Evolutionary conservation across 1,140 invertebrate genomes (phyloP), one percentile per base, ranked within the genome.

Genomic region (Solen grandis): DNA sequence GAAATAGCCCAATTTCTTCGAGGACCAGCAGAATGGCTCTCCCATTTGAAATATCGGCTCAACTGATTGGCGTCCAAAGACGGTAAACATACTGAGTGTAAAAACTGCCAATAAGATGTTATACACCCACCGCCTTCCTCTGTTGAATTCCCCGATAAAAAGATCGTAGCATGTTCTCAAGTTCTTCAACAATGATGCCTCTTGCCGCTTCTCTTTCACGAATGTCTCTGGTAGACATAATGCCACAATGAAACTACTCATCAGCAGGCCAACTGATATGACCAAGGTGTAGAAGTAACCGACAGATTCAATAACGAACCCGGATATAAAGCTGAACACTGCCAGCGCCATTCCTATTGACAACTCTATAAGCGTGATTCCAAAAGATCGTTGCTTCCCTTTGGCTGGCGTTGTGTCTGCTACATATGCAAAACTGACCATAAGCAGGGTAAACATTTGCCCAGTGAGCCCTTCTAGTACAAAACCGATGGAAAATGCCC

Each of bases 311-410:
- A 78, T 78, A 54, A 78, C 59, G 35, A 59, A 78, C n/a, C 75
- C 75, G 14, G 75, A 66, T 14, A 65, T 55, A 46, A 78, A 78
- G 38, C 75, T 78, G 22, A 78, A 57, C 14, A 55, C n/a, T 0
- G 63, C 36, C 5, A 69, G 10, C 10, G 63, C 63, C 13, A 78
- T 29, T 13, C 75, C 75, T 5, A 78, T 69, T 19, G 75, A 65
- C 29, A 78, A 31, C 60, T 78, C 75, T 41, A 78, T 57, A 36
- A 78, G 19, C 38, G 75, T 78, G 55, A 78, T 78, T 22, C 75
- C 75, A 29, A 78, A 69, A 38, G 75, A 36, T 38, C 75, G 36
- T 27, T 35, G 0, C 33, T 78, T 78, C 10, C 75, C 75, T 54
- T 69, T 69, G n/a, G 14, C n/a, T 25, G 63, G 14, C 16, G 75